Percentiles rank a stretch among this genome's conserved stretches.
These are phyloP conservation scores for Xestia c-nigrum DNA, from an alignment of 2,888 invertebrate species.

Conservation along the genomic window DNA sequence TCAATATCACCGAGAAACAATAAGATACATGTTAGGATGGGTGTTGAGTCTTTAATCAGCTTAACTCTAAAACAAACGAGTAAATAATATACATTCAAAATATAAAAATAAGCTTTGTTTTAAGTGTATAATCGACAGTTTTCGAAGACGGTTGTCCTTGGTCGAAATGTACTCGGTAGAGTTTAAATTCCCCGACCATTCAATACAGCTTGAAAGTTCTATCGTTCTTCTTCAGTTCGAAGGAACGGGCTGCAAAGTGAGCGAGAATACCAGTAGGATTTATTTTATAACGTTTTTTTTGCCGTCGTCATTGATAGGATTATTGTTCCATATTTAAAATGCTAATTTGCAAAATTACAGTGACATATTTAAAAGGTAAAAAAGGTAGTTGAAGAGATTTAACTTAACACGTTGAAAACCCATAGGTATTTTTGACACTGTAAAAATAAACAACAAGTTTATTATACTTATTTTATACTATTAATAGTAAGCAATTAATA, in stretches of 20 bases:
- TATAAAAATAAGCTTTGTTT: not conserved
- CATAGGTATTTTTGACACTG: not conserved
- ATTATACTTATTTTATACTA: not conserved
- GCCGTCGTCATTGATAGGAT: not conserved
- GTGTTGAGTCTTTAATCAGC: too few relatives aligned
- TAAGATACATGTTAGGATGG: too few relatives aligned
- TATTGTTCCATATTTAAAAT: not conserved
- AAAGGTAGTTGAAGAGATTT: too few relatives aligned
- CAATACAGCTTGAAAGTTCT: constrained; percentile 63
- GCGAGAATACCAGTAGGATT: constrained; percentile 10
- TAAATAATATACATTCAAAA: too few relatives aligned
- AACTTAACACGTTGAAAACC: not conserved
- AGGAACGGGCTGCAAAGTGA: constrained; percentile 43
- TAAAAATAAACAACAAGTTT: not conserved
- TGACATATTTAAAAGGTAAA: not conserved
- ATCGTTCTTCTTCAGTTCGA: constrained; percentile 58
- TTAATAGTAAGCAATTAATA: not conserved
- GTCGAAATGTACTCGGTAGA: constrained; percentile 33
- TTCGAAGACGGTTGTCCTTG: constrained; percentile 19
- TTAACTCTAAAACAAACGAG: too few relatives aligned
- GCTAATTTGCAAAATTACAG: not conserved
- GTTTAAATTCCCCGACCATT: constrained; percentile 56
- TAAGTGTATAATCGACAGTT: constrained; percentile 33
- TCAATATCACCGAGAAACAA: too few relatives aligned
- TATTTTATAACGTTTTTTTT: constrained; percentile 13